Conservation (phyloP, 37 sponge, comb jelly and placozoan species). For the Haliclona indistincta region DNA sequence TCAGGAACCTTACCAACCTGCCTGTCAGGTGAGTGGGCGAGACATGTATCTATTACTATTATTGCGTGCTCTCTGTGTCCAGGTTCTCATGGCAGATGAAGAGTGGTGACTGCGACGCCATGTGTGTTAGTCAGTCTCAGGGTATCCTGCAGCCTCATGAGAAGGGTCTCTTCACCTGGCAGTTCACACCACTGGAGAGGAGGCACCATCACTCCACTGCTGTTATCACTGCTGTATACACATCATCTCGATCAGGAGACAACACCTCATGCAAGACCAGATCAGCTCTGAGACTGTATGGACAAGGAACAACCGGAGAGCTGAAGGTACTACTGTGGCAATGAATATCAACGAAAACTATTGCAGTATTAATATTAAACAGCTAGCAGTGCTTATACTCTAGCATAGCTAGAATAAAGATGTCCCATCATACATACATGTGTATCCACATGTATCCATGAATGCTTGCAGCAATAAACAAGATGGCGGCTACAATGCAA, state of each 20-base stretch:
- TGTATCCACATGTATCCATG: no score
- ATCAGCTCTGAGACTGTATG: constrained; percentile 17
- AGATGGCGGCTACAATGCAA: no score
- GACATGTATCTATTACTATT: background rate
- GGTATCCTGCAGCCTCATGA: constrained; percentile 67
- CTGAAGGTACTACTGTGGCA: constrained; percentile 20
- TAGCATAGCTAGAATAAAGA: no score
- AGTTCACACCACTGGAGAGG: constrained; percentile 46
- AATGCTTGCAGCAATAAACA: no score
- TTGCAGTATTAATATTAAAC: background rate
- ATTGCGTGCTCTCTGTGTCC: constrained; percentile 2
- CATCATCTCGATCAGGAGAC: no score
- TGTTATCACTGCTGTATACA: background rate
- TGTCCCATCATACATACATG: no score
- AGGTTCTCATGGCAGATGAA: constrained; percentile 43
- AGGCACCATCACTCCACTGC: constrained; percentile 18
- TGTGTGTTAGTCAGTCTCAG: constrained; percentile 33
- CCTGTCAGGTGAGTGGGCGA: constrained; percentile 44
- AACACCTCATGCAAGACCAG: background rate
- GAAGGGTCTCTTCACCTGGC: constrained; percentile 53
- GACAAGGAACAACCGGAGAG: constrained; percentile 29
- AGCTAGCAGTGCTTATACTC: background rate
- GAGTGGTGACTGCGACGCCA: background rate
- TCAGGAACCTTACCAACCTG: constrained; percentile 63
- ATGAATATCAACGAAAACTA: background rate